Base-by-base conservation (phyloP, 1,140 invertebrate genomes). In the Temnothorax curvispinosus region DNA sequence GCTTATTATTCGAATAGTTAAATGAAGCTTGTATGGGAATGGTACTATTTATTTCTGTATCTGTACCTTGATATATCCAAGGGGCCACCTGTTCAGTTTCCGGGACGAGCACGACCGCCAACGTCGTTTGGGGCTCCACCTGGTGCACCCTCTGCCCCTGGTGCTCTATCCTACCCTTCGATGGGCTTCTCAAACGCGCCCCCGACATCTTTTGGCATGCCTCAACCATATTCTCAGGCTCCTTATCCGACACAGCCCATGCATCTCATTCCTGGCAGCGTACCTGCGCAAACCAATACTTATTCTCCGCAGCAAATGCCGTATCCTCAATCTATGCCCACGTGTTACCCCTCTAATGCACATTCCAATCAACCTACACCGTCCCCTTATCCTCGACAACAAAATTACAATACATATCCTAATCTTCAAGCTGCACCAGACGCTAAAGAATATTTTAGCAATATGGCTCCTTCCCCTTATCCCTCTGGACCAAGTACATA, bases 61-160 rank as follows among this genome's bases (percentile, higher is more conserved):
- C 76, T 90, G 52, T 54, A 72, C 82, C 65, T 76, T 84, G 32
- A 77, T 67, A 44, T 56, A 78, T 87, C 76, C 21, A 95, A 95
- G 94, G 94, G 94, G 50, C 93, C 93, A 77, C 93, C 94, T 84
- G 90, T 86, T 88, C 92, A 92, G 62, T 94, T 93, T 78, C 92
- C 92, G 65, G 93, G 93, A 92, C 92, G 91, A 44, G 58, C 13
- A 91, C 93, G 89, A 85, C 91, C 93, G 87, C 94, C 94, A 77
- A 95, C 91, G 18, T 94, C 94, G 35, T 95, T 95, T 88, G 94
- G 94, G 52, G 85, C 85, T 92, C 94, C 93, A 88, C 92, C 94
- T 89, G 94, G 94, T 76, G 90, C 93, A 91, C 93, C 94, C 75
- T 93, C 94, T 92, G 94, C 92, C 90, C 87, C 92, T n/a, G 69